Conservation (phyloP, 1,140 invertebrate species). For the Lasioglossum albipes region DNA sequence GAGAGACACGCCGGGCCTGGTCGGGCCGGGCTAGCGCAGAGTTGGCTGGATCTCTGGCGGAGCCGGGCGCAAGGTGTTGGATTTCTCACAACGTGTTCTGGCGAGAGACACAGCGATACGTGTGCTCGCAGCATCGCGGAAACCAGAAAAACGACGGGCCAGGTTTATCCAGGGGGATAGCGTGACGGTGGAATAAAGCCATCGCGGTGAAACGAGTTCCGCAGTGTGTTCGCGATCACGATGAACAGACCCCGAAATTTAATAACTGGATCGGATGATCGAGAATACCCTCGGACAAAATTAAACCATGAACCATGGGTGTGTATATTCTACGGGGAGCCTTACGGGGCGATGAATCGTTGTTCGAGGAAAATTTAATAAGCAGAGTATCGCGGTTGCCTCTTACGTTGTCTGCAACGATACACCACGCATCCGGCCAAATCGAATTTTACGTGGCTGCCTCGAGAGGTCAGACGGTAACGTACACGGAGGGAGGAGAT, state of each 20-base stretch:
- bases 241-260: neutral
- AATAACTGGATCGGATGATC: too few species aligned
- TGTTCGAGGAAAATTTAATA: neutral
- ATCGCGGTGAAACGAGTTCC: neutral
- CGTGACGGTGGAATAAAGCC: neutral
- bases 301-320: too few species aligned
- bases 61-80: conserved; percentile 10
- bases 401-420: neutral
- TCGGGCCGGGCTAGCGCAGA: neutral
- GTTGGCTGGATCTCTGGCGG: conserved; percentile 5
- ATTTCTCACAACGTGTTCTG: conserved; percentile 16
- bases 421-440: neutral
- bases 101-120: neutral
- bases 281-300: too few species aligned
- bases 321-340: too few species aligned
- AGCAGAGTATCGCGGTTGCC: neutral
- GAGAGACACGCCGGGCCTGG: conserved; percentile 7
- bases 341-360: neutral
- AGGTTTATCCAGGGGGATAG: neutral
- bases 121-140: neutral
- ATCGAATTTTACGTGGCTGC: conserved; percentile 4
- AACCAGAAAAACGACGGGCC: conserved; percentile 26
- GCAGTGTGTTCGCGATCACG: neutral
- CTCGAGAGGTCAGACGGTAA: neutral
- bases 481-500: too few species aligned